Base-by-base conservation (phyloP, 2,113 vertebrate species). In the Dissostichus mawsoni region DNA sequence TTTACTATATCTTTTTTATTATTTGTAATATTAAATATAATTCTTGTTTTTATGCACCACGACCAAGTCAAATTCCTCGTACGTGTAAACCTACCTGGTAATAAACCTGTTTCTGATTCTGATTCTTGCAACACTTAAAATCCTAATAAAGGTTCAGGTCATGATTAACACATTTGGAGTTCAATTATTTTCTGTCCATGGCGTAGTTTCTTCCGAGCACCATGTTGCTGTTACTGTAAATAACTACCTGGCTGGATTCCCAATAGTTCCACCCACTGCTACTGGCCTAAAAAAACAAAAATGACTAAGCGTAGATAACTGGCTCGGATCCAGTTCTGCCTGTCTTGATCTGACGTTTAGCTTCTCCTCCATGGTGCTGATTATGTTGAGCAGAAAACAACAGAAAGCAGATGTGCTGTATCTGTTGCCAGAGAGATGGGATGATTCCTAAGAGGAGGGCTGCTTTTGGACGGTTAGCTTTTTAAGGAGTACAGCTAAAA, bases 361-460 rank as follows among this genome's bases (percentile, higher is more conserved):
- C 51, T 68, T 74, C 57, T 53, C 29, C 51, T 33, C 63, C 4
- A 13, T 33, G 23, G 44, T 57, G 48, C 48, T 45, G 56, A 41
- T 69, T 74, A 69, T 57, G 48, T 74, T 69, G 23, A 56, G 51
- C 25, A 56, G 59, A 56, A 50, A 84, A 80, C 61, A 51, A 50
- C 67, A 67, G 61, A 44, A 41, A 69, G 48, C 67, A 76, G 64
- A 70, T 36, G 23, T 55, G 64, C 64, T 65, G 62, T 53, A 69
- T 81, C 67, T 69, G 68, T 55, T 81, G 57, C 73, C 44, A 72
- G 57, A 81, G 36, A 52, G 56, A 69, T 59, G 77, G 64, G 59
- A 59, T 64, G 74, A 78, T 65, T 65, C 78, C 58, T 65, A 9
- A 10, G 74, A 70, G 83, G 11, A 59, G 17, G 47, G 36, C 45